Evolutionary conservation across 2,797 vertebrate species (phyloP).

Genomic region (Calcarius lapponicus): DNA sequence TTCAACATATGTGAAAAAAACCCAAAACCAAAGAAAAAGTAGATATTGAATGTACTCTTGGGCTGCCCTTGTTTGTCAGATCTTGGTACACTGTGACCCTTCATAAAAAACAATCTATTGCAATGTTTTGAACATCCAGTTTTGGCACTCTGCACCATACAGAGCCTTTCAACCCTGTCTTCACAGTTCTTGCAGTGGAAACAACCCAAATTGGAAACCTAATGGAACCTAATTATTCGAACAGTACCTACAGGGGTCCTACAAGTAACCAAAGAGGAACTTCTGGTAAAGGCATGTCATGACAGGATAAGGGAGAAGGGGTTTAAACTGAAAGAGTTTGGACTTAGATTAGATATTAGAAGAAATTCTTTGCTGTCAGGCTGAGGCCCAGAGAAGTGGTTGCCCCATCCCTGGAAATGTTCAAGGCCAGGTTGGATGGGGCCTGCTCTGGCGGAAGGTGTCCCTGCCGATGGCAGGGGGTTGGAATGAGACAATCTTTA

Average conservation of each 20-base stretch:
- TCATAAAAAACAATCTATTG: neutral
- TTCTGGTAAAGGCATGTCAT: neutral
- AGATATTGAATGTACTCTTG: neutral
- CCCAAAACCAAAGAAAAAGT: neutral
- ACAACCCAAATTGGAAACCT: fast-evolving
- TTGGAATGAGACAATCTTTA: neutral
- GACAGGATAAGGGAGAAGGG: neutral
- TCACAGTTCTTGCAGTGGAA: neutral
- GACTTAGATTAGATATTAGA: neutral
- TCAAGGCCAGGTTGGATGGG: neutral
- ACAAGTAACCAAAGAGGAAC: neutral
- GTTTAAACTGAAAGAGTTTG: neutral
- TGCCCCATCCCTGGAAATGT: neutral
- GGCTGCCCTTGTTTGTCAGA: neutral
- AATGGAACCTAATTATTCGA: neutral
- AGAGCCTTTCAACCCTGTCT: neutral
- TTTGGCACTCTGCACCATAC: neutral
- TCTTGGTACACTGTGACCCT: neutral
- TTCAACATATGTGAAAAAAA: neutral
- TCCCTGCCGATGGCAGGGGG: no score
- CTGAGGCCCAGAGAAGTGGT: neutral
- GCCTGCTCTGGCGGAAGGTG: neutral
- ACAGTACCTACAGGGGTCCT: neutral
- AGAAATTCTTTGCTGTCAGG: neutral
- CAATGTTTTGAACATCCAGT: neutral